Base-by-base conservation (phyloP, 2,888 invertebrate species). In the Calameuta filiformis region DNA sequence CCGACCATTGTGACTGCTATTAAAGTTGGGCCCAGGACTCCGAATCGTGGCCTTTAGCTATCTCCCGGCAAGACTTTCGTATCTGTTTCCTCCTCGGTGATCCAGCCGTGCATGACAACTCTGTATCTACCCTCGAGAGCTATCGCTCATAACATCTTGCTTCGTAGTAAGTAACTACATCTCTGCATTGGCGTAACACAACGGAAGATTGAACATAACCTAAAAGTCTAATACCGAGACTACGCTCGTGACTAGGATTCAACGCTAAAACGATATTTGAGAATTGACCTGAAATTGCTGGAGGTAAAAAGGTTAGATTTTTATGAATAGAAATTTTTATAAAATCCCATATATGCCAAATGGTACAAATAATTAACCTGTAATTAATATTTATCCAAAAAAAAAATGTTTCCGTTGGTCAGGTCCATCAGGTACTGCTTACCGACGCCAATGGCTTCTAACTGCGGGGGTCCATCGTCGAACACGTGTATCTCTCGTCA, bases 101-200 rank as follows among this genome's bases (percentile, higher is more conserved):
- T 81, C 77, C 78, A 77, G 76, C 77, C 82, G 80, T 82, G 79
- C 82, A 80, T 82, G 79, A 82, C 79, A 82, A 82, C 80, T 82
- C 76, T 79, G 79, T 80, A 82, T 79, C 77, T 75, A 79, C 79
- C 79, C 78, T 79, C 11, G 74, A 76, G 77, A 56, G 74, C 76
- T 82, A 82, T 82, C 82, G 79, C 76, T 79, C 79, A 75, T 82
- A 79, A 78, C 77, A 81, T 81, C 80, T 82, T 73, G 79, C 76
- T 78, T 68, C 78, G 76, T 76, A 76, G 76, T 75, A 73, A 78
- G 76, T 69, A 81, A 78, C 81, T 78, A 77, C 79, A 81, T 81
- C 79, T 74, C 73, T 76, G 73, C 71, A 71, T 12, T 71, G 71
- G 71, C 71, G 71, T 71, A 34, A 34, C 12, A 11, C 71, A 9